Percentiles rank a stretch among this genome's conserved stretches.
phyloP scores from a whole-genome alignment of 2,888 invertebrate species.

The Calameuta pallipes region DNA sequence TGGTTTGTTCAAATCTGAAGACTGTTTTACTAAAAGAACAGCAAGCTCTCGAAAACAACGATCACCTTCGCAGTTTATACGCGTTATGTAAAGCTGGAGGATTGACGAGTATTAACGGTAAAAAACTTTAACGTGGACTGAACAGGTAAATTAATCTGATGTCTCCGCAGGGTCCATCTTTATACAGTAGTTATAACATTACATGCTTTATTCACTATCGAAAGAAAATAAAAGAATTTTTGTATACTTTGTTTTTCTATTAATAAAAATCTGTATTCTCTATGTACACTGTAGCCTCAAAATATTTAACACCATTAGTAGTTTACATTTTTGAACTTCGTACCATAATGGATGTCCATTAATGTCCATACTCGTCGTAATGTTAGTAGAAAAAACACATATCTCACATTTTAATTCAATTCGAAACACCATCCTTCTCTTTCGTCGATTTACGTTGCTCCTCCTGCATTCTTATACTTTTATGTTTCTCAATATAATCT shows the following conservation, averaged over 20 bases:
- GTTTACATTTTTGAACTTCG: no score
- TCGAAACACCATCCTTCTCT: background rate
- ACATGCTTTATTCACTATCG: background rate
- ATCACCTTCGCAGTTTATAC: slow-evolving; percentile 68
- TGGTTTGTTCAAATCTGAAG: slow-evolving; percentile 70
- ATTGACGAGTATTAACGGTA: slow-evolving; percentile 38
- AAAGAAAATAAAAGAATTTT: slow-evolving; percentile 1
- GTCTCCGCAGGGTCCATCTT: no score
- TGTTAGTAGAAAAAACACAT: background rate
- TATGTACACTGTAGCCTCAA: slow-evolving; percentile 4
- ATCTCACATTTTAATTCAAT: background rate
- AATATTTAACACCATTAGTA: no score
- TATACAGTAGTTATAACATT: background rate
- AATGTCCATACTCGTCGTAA: no score
- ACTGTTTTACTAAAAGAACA: slow-evolving; percentile 67
- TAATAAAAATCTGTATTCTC: slow-evolving; percentile 1
- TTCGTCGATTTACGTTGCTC: background rate
- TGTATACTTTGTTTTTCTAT: background rate
- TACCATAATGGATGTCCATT: no score
- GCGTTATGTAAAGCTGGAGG: slow-evolving; percentile 65
- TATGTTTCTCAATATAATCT: slow-evolving; percentile 11
- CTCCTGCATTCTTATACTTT: background rate
- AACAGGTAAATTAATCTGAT: background rate
- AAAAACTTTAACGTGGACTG: slow-evolving; percentile 14
- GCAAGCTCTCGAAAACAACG: slow-evolving; percentile 65